These are phyloP conservation scores for Egretta garzetta DNA, from an alignment of 2,113 vertebrate species.

Conservation along the genomic window DNA sequence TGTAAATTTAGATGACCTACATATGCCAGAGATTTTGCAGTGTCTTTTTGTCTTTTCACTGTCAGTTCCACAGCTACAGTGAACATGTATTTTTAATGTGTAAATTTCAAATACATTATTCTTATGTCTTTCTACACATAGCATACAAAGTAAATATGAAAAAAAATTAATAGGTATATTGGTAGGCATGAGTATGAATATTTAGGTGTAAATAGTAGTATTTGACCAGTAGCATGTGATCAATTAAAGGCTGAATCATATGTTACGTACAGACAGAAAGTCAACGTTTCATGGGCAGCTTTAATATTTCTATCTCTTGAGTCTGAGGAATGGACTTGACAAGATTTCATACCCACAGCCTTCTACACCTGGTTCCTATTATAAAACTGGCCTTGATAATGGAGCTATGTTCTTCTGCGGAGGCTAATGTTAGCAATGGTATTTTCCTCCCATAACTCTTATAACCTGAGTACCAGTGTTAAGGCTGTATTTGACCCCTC, in stretches of 20 bases:
- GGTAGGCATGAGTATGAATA: background rate
- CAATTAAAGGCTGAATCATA: background rate
- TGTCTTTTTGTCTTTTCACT: slow-evolving; percentile 45
- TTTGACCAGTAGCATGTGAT: background rate
- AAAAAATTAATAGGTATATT: background rate
- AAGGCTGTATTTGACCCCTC: background rate
- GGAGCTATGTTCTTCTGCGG: slow-evolving; percentile 23
- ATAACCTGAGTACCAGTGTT: background rate
- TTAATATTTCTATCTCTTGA: slow-evolving; percentile 17
- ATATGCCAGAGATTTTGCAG: slow-evolving; percentile 47
- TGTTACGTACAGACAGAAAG: background rate
- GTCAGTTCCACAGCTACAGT: slow-evolving; percentile 6
- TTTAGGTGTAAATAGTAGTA: background rate
- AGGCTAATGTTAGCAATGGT: background rate
- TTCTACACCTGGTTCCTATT: slow-evolving; percentile 49
- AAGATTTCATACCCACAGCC: slow-evolving; percentile 18
- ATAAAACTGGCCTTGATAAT: slow-evolving; percentile 17
- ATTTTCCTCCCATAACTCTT: slow-evolving; percentile 33
- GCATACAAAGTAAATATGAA: background rate
- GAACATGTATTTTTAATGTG: slow-evolving; percentile 52
- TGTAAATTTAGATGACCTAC: slow-evolving; percentile 58
- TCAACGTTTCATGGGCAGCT: background rate
- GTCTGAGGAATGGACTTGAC: background rate
- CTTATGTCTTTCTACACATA: background rate
- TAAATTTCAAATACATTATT: slow-evolving; percentile 54